phyloP scores from a whole-genome alignment of 2,797 vertebrate species.

The Garrulus glandarius region DNA sequence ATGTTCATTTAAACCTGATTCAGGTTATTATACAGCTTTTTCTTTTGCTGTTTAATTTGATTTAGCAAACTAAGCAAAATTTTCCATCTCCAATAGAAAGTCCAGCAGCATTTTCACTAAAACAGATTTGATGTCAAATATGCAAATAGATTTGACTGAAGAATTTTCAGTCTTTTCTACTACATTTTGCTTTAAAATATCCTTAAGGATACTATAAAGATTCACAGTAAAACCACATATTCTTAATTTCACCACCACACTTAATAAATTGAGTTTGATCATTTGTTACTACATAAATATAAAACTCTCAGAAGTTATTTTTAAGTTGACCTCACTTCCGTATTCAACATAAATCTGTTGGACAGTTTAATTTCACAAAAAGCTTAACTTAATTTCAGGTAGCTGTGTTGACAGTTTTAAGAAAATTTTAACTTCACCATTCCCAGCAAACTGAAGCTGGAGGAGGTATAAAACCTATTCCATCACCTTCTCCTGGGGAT shows the following conservation, averaged over 20 bases:
- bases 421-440: not conserved
- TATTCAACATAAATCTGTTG: not conserved
- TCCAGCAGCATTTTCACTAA: not conserved
- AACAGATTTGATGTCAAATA: not conserved
- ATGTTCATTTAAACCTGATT: not conserved
- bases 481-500: not conserved
- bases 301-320: not conserved
- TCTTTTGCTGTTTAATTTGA: not conserved
- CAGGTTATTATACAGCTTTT: not conserved
- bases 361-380: not conserved
- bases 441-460: not conserved
- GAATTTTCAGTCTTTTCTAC: not conserved
- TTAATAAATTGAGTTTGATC: not conserved
- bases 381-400: not conserved
- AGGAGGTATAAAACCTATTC: not conserved
- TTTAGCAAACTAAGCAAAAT: not conserved
- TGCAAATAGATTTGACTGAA: not conserved
- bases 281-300: not conserved
- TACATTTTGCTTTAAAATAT: not conserved
- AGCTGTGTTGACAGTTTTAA: not conserved
- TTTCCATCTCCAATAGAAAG: not conserved
- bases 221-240: not conserved
- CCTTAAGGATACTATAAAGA: not conserved
- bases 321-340: not conserved
- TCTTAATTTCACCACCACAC: not conserved